A percentile compares a stretch with the other conserved stretches of the same genome.
These are phyloP conservation scores for Dynastes grantii DNA, from an alignment of 2,888 invertebrate species.

Conservation along the genomic window DNA sequence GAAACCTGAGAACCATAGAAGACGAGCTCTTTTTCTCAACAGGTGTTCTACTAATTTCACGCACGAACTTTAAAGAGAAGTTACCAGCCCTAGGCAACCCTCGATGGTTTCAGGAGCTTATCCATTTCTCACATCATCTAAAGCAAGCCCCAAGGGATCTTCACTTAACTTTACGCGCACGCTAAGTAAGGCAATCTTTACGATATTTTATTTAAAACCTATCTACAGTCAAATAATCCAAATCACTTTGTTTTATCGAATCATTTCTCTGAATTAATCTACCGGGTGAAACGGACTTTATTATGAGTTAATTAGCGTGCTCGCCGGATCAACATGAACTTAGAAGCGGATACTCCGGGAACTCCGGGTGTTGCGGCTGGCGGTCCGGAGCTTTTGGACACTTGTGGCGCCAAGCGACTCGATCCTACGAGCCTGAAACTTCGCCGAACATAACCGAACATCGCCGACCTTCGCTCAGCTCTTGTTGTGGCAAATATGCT, in stretches of 20 bases:
- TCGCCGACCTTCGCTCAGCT: slow-evolving; percentile 18
- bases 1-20: too few species aligned
- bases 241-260: too few species aligned
- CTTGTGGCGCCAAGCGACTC: slow-evolving; percentile 56
- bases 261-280: too few species aligned
- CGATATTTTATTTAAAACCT: not conserved
- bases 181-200: not conserved
- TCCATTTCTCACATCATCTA: not conserved
- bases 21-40: not conserved
- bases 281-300: too few species aligned
- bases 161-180: not conserved
- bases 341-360: slow-evolving; percentile 4
- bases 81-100: not conserved
- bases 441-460: slow-evolving; percentile 46
- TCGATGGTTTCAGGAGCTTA: not conserved
- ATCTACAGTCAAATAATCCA: too few species aligned
- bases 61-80: not conserved
- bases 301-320: too few species aligned
- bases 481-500: slow-evolving; percentile 52
- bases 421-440: slow-evolving; percentile 50
- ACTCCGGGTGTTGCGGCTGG: slow-evolving; percentile 15
- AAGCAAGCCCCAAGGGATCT: not conserved
- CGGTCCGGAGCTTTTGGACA: slow-evolving; percentile 49
- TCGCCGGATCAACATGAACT: not conserved
- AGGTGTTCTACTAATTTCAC: not conserved